Evolutionary conservation across 2,797 vertebrate genomes (phyloP).

Genomic region (Cryptoprocta ferox): DNA sequence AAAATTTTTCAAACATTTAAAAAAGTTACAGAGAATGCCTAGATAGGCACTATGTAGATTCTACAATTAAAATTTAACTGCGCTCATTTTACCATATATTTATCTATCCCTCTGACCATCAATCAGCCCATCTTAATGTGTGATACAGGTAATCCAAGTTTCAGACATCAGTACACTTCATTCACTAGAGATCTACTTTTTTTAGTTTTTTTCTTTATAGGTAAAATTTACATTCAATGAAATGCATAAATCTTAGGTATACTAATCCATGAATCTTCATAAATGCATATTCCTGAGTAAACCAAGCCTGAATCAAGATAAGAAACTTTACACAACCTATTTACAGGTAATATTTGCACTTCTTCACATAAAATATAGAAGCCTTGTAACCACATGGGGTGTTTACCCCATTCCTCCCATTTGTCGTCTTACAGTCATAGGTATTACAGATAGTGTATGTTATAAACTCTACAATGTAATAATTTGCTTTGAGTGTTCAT

Average conservation of each 20-base stretch:
- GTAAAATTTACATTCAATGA: constrained; percentile 29
- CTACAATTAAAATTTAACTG: background rate
- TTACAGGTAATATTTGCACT: background rate
- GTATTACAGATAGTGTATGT: background rate
- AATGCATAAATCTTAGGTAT: background rate
- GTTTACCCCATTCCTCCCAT: no score
- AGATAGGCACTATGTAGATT: background rate
- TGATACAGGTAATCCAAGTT: background rate
- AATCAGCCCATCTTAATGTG: background rate
- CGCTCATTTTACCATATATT: background rate
- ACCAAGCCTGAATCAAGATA: background rate
- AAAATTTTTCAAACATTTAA: background rate
- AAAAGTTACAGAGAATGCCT: background rate
- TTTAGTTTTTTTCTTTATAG: background rate
- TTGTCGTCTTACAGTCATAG: background rate
- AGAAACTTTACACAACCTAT: background rate
- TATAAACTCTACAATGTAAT: background rate
- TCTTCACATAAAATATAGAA: background rate
- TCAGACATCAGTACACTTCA: background rate
- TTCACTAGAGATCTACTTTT: background rate
- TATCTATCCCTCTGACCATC: background rate
- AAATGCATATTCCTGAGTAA: background rate
- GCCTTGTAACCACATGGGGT: background rate
- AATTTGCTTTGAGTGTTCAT: constrained; percentile 3
- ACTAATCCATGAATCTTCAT: background rate